These are phyloP conservation scores for Schizotus pectinicornis DNA, from an alignment of 2,888 invertebrate genomes.

Conservation along the genomic window DNA sequence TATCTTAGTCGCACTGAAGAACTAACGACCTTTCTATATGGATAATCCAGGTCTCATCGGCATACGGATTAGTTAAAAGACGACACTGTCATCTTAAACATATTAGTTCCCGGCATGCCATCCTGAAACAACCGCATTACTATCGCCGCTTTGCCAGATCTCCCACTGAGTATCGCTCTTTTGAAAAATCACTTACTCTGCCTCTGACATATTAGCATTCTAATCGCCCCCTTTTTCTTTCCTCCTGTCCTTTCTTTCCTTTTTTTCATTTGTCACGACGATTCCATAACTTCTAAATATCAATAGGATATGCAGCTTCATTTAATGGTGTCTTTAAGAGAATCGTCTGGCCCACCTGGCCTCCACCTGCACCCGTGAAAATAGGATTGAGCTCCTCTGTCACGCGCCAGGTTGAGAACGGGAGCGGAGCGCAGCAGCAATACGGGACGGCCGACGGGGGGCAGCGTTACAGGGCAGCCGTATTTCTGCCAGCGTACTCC, in stretches of 20 bases:
- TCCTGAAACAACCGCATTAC: neutral
- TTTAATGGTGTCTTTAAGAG: no score
- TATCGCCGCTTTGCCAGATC: no score
- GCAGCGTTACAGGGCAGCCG: slow-evolving; percentile 25
- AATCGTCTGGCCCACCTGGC: no score
- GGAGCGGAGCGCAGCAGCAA: slow-evolving; percentile 27
- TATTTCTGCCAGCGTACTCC: slow-evolving; percentile 37
- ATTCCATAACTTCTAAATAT: no score
- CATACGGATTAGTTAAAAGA: slow-evolving; percentile 34
- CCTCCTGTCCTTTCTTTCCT: no score
- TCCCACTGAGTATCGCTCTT: slow-evolving; percentile 31
- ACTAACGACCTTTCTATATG: slow-evolving; percentile 34
- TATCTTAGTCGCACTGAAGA: slow-evolving; percentile 22
- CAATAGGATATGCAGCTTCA: no score
- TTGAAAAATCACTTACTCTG: slow-evolving; percentile 49
- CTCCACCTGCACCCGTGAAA: slow-evolving; percentile 6
- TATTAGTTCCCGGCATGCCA: slow-evolving; percentile 26
- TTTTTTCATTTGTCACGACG: no score
- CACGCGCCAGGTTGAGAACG: slow-evolving; percentile 31
- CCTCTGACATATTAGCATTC: slow-evolving; percentile 47
- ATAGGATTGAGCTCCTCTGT: slow-evolving; percentile 33
- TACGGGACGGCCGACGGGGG: slow-evolving; percentile 28
- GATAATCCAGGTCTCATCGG: slow-evolving; percentile 31
- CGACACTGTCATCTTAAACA: slow-evolving; percentile 34
- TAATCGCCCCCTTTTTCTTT: slow-evolving; percentile 15